A percentile compares a stretch with the other conserved stretches of the same genome.
Evolutionary conservation across 1,140 invertebrate species (phyloP).

Genomic region (Sweltsa coloradensis): DNA sequence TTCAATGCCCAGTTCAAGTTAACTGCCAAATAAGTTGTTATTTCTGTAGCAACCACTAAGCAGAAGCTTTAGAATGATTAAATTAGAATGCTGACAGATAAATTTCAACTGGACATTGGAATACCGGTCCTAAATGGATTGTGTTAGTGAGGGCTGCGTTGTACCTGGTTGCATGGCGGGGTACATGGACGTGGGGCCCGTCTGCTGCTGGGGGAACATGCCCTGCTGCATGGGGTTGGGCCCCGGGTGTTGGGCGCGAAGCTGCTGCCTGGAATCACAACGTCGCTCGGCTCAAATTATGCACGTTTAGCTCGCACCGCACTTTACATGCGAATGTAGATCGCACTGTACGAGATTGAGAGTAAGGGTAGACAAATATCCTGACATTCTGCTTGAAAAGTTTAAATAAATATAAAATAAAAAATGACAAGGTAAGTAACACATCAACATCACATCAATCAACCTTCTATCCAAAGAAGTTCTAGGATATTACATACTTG

Average conservation of each 20-base stretch:
- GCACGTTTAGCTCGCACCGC: neutral
- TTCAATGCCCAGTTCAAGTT: neutral
- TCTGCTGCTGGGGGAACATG: conserved; percentile 32
- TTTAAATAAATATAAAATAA: neutral
- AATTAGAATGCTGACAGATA: neutral
- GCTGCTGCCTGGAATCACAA: conserved; percentile 30
- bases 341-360: no score
- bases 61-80: neutral
- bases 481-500: no score
- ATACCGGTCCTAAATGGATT: neutral
- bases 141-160: neutral
- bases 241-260: conserved; percentile 30
- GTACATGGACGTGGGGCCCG: conserved; percentile 20
- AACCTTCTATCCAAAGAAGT: no score
- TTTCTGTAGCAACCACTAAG: neutral
- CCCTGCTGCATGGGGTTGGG: conserved; percentile 22
- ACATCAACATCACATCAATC: neutral
- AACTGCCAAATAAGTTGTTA: neutral
- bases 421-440: neutral
- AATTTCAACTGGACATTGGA: neutral
- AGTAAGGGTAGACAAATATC: no score
- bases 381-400: neutral
- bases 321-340: no score
- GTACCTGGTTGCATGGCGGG: conserved; percentile 42
- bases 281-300: neutral